A percentile compares a stretch with the other conserved stretches of the same genome.
phyloP scores from a whole-genome alignment of 2,113 vertebrate species.

The Oceanodroma tethys region DNA sequence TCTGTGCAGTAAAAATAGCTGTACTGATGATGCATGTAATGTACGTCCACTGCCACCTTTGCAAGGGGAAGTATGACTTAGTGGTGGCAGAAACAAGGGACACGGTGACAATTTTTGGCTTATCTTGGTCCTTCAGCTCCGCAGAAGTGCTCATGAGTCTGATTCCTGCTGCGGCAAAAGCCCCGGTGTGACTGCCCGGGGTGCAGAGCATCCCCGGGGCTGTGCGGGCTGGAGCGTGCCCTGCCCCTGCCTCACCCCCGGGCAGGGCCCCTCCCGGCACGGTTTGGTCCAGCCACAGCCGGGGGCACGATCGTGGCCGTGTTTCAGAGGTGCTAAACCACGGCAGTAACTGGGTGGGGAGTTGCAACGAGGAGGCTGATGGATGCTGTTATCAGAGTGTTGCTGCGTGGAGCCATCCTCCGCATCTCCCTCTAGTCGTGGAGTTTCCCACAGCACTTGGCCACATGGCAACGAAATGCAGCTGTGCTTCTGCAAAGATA shows the following conservation, averaged over 20 bases:
- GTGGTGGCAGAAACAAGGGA: background rate
- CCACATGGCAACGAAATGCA: fast-evolving
- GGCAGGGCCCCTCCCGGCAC: background rate
- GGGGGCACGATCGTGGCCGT: fast-evolving
- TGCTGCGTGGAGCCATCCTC: fast-evolving
- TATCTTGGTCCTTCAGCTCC: background rate
- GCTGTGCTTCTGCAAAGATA: fast-evolving
- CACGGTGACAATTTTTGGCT: background rate
- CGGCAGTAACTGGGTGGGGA: background rate
- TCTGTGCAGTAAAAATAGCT: constrained; percentile 7
- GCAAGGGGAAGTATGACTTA: background rate
- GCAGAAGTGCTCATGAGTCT: background rate
- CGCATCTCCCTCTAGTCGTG: fast-evolving
- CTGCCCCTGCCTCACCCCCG: fast-evolving
- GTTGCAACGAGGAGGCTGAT: fast-evolving
- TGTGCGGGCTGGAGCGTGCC: fast-evolving
- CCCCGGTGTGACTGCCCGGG: fast-evolving
- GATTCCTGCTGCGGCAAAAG: background rate
- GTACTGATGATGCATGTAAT: background rate
- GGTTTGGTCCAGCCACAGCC: fast-evolving
- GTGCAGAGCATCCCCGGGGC: background rate
- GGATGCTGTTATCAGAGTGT: fast-evolving
- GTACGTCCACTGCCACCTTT: background rate
- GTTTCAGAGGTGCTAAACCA: background rate
- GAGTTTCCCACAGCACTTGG: fast-evolving